A percentile compares a stretch with the other conserved stretches of the same genome.
These are phyloP conservation scores for Drosophila antonietae DNA, from an alignment of 2,888 invertebrate species.

Conservation along the genomic window DNA sequence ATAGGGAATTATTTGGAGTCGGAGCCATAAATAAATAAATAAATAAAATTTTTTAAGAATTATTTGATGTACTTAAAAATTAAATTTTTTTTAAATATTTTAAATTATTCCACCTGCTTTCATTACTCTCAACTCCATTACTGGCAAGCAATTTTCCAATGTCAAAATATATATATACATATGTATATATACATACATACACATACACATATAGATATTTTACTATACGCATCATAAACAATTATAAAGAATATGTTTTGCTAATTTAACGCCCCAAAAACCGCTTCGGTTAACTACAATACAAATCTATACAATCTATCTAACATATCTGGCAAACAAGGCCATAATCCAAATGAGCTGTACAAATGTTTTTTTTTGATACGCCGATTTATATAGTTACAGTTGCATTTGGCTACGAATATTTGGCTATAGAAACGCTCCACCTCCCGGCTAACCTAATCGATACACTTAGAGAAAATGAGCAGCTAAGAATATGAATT, in stretches of 20 bases:
- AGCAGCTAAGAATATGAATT: too few species aligned
- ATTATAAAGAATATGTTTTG: conserved; percentile 66
- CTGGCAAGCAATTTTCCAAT: conserved; percentile 46
- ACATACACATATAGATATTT: neutral
- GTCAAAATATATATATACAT: neutral
- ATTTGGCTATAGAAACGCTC: neutral
- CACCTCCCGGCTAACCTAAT: neutral
- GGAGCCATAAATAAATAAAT: too few species aligned
- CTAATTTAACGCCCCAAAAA: conserved; percentile 63
- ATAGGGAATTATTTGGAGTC: neutral
- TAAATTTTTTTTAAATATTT: neutral
- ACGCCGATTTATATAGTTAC: conserved; percentile 47
- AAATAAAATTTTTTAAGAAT: neutral
- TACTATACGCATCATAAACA: conserved; percentile 46
- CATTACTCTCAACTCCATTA: too few species aligned
- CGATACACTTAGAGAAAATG: conserved; percentile 12
- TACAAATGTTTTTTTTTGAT: conserved; percentile 44
- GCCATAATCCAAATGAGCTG: conserved; percentile 37
- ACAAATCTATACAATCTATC: conserved; percentile 23
- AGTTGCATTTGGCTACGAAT: conserved; percentile 29
- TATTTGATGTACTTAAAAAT: neutral
- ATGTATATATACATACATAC: neutral
- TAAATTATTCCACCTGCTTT: neutral
- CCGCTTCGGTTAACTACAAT: conserved; percentile 24
- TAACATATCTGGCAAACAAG: conserved; percentile 35